These are phyloP conservation scores for Hypothenemus hampei DNA, from an alignment of 1,140 invertebrate species.

Conservation along the genomic window DNA sequence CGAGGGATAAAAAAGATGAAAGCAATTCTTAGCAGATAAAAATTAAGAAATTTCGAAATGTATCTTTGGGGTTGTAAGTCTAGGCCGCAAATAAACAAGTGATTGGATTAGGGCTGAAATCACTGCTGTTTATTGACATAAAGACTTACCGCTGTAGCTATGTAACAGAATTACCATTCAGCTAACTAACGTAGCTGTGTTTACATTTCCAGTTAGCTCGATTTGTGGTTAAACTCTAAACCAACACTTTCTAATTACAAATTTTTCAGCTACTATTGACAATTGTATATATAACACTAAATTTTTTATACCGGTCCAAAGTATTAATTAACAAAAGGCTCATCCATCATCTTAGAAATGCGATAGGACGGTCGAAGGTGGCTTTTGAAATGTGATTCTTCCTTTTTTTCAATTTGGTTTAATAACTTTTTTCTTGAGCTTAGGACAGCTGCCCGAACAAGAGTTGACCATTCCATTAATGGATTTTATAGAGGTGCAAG, in stretches of 20 bases:
- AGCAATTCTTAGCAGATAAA: too few species aligned
- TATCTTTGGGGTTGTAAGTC: too few species aligned
- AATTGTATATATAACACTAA: too few species aligned
- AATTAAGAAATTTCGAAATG: too few species aligned
- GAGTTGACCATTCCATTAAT: conserved; percentile 7
- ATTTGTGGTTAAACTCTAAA: conserved; percentile 24
- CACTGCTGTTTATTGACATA: too few species aligned
- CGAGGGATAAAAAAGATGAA: too few species aligned
- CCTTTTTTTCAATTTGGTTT: conserved; percentile 9
- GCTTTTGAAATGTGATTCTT: conserved; percentile 32
- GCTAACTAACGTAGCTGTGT: conserved; percentile 33
- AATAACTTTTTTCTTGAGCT: background rate
- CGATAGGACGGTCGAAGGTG: conserved; percentile 19
- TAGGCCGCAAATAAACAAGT: too few species aligned
- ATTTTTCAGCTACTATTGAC: too few species aligned
- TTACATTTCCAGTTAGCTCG: conserved; percentile 35
- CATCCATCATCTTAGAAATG: conserved; percentile 5
- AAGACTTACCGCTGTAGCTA: conserved; percentile 7
- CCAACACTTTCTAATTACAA: too few species aligned
- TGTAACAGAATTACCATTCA: conserved; percentile 38
- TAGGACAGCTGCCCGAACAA: conserved; percentile 7
- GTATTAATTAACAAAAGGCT: too few species aligned
- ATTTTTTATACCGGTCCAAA: too few species aligned
- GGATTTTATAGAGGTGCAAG: conserved; percentile 4
- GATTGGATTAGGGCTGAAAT: too few species aligned